Evolutionary conservation across 1,140 invertebrate species (phyloP).

Genomic region (Temnothorax longispinosus): DNA sequence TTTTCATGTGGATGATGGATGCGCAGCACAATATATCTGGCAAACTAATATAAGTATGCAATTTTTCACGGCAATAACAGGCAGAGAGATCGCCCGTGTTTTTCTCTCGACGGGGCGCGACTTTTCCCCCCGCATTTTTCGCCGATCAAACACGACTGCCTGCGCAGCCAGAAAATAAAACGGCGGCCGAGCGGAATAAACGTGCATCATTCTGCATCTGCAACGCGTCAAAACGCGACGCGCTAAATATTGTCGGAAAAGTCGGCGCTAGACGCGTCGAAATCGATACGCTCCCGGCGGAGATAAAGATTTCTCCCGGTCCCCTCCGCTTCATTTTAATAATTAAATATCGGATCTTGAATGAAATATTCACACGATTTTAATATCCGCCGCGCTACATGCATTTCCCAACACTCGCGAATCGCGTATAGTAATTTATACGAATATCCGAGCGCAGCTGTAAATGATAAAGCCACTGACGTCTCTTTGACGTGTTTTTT

Average conservation of each 20-base stretch:
- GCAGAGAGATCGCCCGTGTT: conserved; percentile 25
- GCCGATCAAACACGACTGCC: conserved; percentile 53
- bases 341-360: conserved; percentile 35
- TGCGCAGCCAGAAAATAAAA: conserved; percentile 43
- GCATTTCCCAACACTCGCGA: background rate
- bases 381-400: background rate
- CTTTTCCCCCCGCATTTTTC: conserved; percentile 49
- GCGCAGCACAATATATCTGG: background rate
- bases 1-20: background rate
- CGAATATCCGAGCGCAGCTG: conserved; percentile 11
- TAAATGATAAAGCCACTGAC: background rate
- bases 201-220: conserved; percentile 46
- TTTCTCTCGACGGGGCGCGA: conserved; percentile 33
- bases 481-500: background rate
- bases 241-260: conserved; percentile 46
- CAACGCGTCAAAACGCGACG: conserved; percentile 43
- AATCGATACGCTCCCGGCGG: background rate
- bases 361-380: conserved; percentile 35
- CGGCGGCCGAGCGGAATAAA: conserved; percentile 50
- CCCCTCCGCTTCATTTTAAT: conserved; percentile 18
- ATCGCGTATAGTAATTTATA: background rate
- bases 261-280: background rate
- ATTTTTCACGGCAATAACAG: conserved; percentile 57
- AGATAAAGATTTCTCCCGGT: background rate
- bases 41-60: conserved; percentile 11